Evolutionary conservation across 2,113 vertebrate species (phyloP).

Genomic region (Pithys albifrons): DNA sequence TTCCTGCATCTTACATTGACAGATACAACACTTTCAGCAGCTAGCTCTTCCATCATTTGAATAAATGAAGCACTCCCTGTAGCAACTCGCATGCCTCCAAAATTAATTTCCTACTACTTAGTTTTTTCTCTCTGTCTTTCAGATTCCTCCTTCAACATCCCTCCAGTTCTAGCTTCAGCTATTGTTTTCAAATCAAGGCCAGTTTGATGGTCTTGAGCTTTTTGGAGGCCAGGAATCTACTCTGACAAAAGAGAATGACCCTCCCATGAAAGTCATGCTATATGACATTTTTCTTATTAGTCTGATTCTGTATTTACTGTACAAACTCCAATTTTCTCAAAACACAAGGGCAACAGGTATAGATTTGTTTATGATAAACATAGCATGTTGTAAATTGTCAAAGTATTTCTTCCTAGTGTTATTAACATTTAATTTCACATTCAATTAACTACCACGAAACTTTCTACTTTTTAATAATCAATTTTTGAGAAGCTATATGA

Average conservation of each 20-base stretch:
- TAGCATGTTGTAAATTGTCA: accelerated
- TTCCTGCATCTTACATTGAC: not conserved
- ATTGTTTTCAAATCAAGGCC: not conserved
- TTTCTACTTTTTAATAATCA: not conserved
- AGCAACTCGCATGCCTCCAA: not conserved
- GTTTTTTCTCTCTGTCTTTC: not conserved
- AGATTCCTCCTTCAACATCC: not conserved
- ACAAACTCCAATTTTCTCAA: not conserved
- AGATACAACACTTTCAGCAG: not conserved
- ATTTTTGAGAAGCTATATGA: not conserved
- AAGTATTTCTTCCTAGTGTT: not conserved
- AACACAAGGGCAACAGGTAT: not conserved
- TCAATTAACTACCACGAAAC: not conserved
- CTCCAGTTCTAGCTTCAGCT: not conserved
- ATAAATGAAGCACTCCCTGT: not conserved
- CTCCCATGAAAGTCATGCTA: not conserved
- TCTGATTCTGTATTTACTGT: not conserved
- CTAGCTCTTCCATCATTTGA: not conserved
- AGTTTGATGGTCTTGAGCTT: not conserved
- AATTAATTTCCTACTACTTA: not conserved
- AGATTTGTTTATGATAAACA: not conserved
- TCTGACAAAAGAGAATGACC: not conserved
- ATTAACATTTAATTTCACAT: not conserved
- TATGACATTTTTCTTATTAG: not conserved
- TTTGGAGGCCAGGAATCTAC: not conserved